phyloP scores from a whole-genome alignment of 2,113 vertebrate genomes.

The Chunga burmeisteri region DNA sequence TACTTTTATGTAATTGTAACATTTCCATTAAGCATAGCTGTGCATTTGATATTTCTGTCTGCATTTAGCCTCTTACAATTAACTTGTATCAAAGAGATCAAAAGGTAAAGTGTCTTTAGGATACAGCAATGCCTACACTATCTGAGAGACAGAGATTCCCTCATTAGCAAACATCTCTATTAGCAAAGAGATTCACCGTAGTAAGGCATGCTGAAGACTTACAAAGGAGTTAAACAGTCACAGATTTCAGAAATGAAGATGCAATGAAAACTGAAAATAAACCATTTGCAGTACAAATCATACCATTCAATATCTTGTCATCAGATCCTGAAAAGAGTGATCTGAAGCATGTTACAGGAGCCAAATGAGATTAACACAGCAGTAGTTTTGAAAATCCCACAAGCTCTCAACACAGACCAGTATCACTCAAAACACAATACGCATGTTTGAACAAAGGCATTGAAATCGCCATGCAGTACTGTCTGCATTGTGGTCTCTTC shows the following conservation, averaged over 20 bases:
- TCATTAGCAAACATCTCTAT: background rate
- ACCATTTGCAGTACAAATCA: background rate
- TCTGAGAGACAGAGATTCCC: background rate
- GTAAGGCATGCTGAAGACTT: background rate
- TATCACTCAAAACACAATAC: background rate
- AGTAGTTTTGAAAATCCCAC: constrained; percentile 37
- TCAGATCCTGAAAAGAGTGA: background rate
- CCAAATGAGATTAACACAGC: constrained; percentile 19
- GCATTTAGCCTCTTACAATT: background rate
- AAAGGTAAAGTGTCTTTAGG: background rate
- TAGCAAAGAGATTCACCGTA: background rate
- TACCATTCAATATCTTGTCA: background rate
- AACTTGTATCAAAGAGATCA: background rate
- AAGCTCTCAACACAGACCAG: constrained; percentile 19
- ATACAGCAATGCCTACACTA: background rate
- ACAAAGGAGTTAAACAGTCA: background rate
- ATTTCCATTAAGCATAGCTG: background rate
- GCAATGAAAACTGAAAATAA: background rate
- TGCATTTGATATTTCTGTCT: background rate
- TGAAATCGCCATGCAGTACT: background rate
- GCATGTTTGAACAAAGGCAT: background rate
- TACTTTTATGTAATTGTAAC: background rate
- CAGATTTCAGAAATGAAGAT: background rate
- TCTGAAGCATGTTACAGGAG: background rate
- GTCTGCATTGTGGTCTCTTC: background rate